A percentile compares a stretch with the other conserved stretches of the same genome.
phyloP scores from a whole-genome alignment of 2,113 vertebrate species.

The Colinus virginianus region DNA sequence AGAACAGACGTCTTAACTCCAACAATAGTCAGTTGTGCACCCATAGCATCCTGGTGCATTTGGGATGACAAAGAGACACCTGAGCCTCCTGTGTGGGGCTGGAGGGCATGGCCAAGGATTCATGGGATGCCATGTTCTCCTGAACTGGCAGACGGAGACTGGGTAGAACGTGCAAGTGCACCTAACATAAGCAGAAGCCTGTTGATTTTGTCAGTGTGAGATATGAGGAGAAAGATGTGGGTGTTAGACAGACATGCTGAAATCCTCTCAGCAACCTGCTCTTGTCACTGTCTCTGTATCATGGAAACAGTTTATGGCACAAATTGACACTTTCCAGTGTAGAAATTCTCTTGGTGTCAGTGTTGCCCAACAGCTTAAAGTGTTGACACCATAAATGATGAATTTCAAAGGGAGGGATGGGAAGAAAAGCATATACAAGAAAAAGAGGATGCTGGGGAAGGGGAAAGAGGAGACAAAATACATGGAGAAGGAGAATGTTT shows the following conservation, averaged over 20 bases:
- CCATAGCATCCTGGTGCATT: accelerated
- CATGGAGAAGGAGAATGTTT: not conserved
- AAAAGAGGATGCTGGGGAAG: not conserved
- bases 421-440: not conserved
- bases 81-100: not conserved
- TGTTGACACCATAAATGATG: not conserved
- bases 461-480: not conserved
- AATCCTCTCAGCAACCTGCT: slow-evolving; percentile 14
- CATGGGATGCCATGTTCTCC: not conserved
- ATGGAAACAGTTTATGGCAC: slow-evolving; percentile 28
- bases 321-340: slow-evolving; percentile 13
- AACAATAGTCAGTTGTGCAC: not conserved
- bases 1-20: not conserved
- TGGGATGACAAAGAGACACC: not conserved
- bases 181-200: slow-evolving; percentile 15
- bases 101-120: not conserved
- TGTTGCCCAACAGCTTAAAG: slow-evolving; percentile 52
- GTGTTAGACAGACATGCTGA: slow-evolving; percentile 32
- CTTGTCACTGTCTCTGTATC: not conserved
- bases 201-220: slow-evolving; percentile 1
- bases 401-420: not conserved
- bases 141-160: not conserved
- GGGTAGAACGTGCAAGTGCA: not conserved
- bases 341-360: not conserved
- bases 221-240: not conserved